Evolutionary conservation across 2,797 vertebrate species (phyloP).

Genomic region (Propithecus deckenii): DNA sequence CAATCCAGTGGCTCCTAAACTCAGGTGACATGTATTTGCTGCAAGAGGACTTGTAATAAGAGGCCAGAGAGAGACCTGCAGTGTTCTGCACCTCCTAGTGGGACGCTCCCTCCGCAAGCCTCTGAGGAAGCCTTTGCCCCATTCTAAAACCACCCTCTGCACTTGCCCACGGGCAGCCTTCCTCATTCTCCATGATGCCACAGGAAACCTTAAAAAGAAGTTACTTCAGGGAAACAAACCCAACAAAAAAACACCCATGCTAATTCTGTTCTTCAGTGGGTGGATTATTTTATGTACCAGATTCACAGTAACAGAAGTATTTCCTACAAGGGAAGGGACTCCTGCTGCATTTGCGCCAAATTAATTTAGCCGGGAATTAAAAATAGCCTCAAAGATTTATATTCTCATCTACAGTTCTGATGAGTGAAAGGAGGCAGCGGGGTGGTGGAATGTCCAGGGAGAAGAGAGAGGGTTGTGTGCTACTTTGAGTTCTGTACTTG

Average conservation of each 20-base stretch:
- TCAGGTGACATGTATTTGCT: neutral
- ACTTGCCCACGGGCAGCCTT: neutral
- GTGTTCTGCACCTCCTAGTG: rapidly evolving
- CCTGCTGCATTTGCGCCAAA: slow-evolving; percentile 17
- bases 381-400: slow-evolving; percentile 8
- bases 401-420: neutral
- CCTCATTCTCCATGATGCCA: neutral
- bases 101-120: rapidly evolving
- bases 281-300: slow-evolving; percentile 46
- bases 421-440: neutral
- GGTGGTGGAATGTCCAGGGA: rapidly evolving
- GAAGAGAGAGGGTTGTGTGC: neutral
- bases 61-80: rapidly evolving
- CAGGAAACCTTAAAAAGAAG: neutral
- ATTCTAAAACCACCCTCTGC: neutral
- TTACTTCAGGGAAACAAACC: slow-evolving; percentile 53
- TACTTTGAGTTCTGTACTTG: neutral
- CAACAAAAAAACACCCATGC: neutral
- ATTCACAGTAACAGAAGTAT: slow-evolving; percentile 52
- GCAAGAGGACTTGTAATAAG: neutral
- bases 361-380: slow-evolving; percentile 51
- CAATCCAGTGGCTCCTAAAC: neutral
- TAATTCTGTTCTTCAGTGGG: slow-evolving; percentile 65
- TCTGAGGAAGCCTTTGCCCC: neutral
- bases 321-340: slow-evolving; percentile 46